Conservation (phyloP, 2,797 vertebrate genomes). For the Characodon lateralis region DNA sequence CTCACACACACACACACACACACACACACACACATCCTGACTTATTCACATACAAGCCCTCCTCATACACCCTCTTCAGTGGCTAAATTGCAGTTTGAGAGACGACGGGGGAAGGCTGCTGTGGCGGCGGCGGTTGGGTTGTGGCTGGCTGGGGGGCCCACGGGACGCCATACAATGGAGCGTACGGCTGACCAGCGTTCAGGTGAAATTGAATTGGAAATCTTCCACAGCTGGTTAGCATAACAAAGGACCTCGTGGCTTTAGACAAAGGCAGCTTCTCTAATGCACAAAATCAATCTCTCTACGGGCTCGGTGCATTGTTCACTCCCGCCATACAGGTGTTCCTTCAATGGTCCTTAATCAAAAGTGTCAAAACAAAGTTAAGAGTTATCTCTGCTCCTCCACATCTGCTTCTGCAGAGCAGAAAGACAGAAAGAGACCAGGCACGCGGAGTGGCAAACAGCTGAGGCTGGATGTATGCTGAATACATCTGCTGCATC, state of each 20-base stretch:
- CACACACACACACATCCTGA: constrained; percentile 1
- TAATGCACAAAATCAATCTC: constrained; percentile 90
- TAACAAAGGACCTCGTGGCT: constrained; percentile 95
- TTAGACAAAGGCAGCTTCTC: constrained; percentile 94
- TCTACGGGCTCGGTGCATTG: constrained; percentile 85
- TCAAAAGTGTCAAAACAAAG: constrained; percentile 92
- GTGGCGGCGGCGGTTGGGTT: constrained; percentile 54
- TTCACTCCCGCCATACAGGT: constrained; percentile 86
- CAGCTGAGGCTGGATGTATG: constrained; percentile 48
- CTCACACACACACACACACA: constrained; percentile 13
- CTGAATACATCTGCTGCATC: constrained; percentile 40
- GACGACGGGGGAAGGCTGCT: constrained; percentile 85
- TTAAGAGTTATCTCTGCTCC: constrained; percentile 86
- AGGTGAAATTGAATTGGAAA: constrained; percentile 99
- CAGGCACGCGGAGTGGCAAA: constrained; percentile 52
- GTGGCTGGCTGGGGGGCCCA: constrained; percentile 78
- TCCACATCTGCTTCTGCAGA: constrained; percentile 76
- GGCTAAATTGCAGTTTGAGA: constrained; percentile 96
- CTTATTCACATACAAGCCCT: constrained; percentile 44
- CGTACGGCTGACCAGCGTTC: constrained; percentile 95
- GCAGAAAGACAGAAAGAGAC: constrained; percentile 55
- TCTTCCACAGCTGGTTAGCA: constrained; percentile 95
- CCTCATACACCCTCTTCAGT: constrained; percentile 78
- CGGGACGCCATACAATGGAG: constrained; percentile 90
- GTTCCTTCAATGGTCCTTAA: constrained; percentile 90